phyloP scores from a whole-genome alignment of 2,888 invertebrate species.

The Epistrophella euchroma region DNA sequence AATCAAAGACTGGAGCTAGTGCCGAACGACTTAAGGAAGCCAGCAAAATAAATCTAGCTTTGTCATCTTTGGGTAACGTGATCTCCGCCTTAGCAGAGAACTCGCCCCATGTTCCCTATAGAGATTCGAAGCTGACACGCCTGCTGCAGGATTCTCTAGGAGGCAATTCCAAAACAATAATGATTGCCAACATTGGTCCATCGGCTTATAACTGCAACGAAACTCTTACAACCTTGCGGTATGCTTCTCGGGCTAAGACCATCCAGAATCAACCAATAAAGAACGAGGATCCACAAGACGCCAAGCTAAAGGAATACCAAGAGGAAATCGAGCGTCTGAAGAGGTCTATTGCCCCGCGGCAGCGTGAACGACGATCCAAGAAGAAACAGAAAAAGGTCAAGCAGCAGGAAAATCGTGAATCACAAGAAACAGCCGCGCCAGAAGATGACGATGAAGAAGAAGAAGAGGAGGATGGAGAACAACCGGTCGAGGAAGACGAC shows the following conservation, averaged over 20 bases:
- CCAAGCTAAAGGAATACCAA: slow-evolving; percentile 96
- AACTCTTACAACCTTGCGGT: slow-evolving; percentile 97
- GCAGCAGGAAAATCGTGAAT: slow-evolving; percentile 81
- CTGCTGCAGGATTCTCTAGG: slow-evolving; percentile 98
- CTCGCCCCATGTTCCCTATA: slow-evolving; percentile 97
- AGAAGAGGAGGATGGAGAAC: slow-evolving; percentile 83
- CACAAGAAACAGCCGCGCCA: slow-evolving; percentile 77
- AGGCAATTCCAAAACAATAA: slow-evolving; percentile 99
- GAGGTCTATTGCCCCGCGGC: slow-evolving; percentile 83
- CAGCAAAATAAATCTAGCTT: slow-evolving; percentile 97
- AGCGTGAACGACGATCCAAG: slow-evolving; percentile 81
- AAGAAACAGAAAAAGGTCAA: slow-evolving; percentile 80
- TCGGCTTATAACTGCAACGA: slow-evolving; percentile 99
- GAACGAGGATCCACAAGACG: slow-evolving; percentile 99
- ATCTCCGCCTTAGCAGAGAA: slow-evolving; percentile 98
- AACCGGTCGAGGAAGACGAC: slow-evolving; percentile 81
- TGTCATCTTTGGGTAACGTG: slow-evolving; percentile 99
- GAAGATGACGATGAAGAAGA: slow-evolving; percentile 81
- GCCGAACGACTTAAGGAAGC: slow-evolving; percentile 97
- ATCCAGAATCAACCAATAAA: slow-evolving; percentile 99
- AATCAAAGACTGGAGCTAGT: slow-evolving; percentile 97
- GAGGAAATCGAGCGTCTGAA: slow-evolving; percentile 94
- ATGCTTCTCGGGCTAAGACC: slow-evolving; percentile 98
- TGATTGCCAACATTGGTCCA: slow-evolving; percentile 99
- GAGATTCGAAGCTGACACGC: slow-evolving; percentile 98